Base-by-base conservation (phyloP, 2,797 vertebrate species). In the Chloroceryle amazona region DNA sequence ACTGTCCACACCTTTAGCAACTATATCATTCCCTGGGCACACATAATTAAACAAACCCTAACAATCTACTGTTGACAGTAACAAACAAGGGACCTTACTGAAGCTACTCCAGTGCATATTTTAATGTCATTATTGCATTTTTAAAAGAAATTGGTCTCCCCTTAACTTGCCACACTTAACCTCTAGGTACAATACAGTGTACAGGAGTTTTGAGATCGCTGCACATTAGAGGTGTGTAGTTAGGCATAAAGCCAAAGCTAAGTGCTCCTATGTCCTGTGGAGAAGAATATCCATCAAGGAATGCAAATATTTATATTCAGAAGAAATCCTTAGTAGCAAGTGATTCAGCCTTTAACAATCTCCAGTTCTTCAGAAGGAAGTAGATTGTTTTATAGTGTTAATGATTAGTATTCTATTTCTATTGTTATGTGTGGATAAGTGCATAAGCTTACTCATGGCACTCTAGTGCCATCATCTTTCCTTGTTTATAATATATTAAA, bases 301-400 rank as follows among this genome's bases (percentile, higher is more conserved):
- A 95, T 95, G 79, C 47, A 97, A 97, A 96, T 96, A 89, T 96
- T 97, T 95, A 52, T 67, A 86, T 29, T 89, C 73, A 86, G 60
- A 91, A 89, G 41, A 37, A 94, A 89, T 81, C 82, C 71, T 79
- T 95, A 93, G 58, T 37, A 96, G 71, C 61, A 81, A 86, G 25
- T 81, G 42, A 92, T 86, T 94, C 75, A 78, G 58, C 17, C 68
- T 87, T 89, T 76, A 54, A 16, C 55, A 81, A 42, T 89, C 54
- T 96, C 18, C 23, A 58, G 3, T 92, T 78, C 80, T 94, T 79
- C 42, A 75, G 57, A 62, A 92, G 39, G 81, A 87, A 81, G 29
- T 11, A 51, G 62, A 22, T 65, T 51, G 68, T 78, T 95, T 94
- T 70, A 35, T 21, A 23, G n/a, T 21, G 26, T 42, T 58, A 94